Evolutionary conservation across 1,140 invertebrate species (phyloP), one percentile per base, ranked within the genome.

Genomic region (Agraylea sexmaculata): DNA sequence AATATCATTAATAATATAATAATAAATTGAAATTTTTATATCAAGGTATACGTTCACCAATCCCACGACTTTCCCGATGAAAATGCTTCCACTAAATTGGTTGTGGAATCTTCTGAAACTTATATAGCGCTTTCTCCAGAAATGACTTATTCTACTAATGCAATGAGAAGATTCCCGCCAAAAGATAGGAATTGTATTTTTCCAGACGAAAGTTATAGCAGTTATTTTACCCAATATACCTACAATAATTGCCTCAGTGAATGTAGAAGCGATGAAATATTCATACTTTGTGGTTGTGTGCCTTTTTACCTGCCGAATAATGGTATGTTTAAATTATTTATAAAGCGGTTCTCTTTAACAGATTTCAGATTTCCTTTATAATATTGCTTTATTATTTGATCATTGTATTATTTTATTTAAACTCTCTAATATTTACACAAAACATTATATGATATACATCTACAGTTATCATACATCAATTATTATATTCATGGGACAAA

Each of bases 181-280:
- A 43, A 56, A 2, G 49, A 56, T 13, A 56, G 76, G 21, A 60
- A 70, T 17, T 80, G 77, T 42, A 62, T 75, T 25, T 76, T 75
- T 46, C 49, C 51, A 3, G 48, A 70, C 15, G 75, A 80, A 60
- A 55, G 45, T 0, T 44, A 51, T 34, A 43, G 65, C 10, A 47
- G 50, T 0, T 46, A 52, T 2, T 63, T 73, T 10, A 49, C 50
- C 2, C 57, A 58, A 1, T 79, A 79, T 37, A 71, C 73, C 0
- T 77, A 71, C 42, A 62, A 71, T 37, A 80, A 80, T 48, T 80
- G 78, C 49, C 60, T 78, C 58, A 58, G 62, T 1, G 66, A 71
- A 37, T 73, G 73, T 46, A 62, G 71, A 13, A 55, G 68, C 10
- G 50, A 53, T 5, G 54, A 67, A 11, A 59, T 68, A 1, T 51